Conservation (phyloP, 2,888 invertebrate species). For the Xylophagus ater region DNA sequence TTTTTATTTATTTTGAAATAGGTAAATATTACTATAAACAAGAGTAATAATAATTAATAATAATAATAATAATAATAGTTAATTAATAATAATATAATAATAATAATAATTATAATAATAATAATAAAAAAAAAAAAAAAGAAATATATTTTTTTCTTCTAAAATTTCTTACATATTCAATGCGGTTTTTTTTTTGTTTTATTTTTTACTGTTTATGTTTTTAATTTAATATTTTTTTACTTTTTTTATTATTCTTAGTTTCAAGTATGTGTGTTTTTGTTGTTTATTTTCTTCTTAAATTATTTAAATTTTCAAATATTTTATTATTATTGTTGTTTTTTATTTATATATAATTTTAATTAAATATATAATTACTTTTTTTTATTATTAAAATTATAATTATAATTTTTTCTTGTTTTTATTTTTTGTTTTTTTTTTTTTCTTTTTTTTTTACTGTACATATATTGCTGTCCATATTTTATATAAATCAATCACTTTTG, state of each 20-base stretch:
- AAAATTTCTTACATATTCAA: conserved; percentile 1
- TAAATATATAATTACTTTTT: conserved; percentile 19
- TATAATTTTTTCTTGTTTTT: conserved; percentile 15
- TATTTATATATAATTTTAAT: conserved; percentile 29
- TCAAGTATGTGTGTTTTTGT: conserved; percentile 17
- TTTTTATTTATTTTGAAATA: conserved; percentile 24
- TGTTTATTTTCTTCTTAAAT: conserved; percentile 21
- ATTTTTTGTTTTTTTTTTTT: conserved; percentile 7
- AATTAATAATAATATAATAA: conserved; percentile 14
- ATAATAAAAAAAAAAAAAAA: conserved; percentile 25
- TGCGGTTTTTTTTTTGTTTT: conserved; percentile 22
- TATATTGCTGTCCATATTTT: conserved; percentile 17
- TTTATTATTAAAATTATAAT: no score
- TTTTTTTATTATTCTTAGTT: no score
- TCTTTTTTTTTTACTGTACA: conserved; percentile 15
- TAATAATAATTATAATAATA: conserved; percentile 8
- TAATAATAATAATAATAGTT: conserved; percentile 39
- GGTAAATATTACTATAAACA: no score
- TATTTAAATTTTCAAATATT: conserved; percentile 23
- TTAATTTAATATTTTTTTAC: no score
- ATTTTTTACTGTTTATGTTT: conserved; percentile 11
- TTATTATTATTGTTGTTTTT: conserved; percentile 23
- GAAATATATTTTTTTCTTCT: not conserved
- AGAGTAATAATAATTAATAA: conserved; percentile 20
- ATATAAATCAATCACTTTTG: conserved; percentile 16